phyloP scores from a whole-genome alignment of 2,113 vertebrate species.

The Aphyosemion australe region DNA sequence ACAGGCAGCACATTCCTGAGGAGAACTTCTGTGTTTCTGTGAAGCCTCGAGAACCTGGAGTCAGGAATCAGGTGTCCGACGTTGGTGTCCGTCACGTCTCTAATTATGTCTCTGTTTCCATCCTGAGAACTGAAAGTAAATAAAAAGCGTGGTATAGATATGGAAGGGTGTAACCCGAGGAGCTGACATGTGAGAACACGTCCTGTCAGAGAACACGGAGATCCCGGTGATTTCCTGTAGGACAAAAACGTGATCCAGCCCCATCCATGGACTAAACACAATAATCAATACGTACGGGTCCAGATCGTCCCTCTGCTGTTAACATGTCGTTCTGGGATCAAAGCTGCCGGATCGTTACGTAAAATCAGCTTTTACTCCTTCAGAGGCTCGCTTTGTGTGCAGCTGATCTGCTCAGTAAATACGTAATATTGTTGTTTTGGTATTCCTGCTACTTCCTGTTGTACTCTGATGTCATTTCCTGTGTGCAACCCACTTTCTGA shows the following conservation, averaged over 20 bases:
- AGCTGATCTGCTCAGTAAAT: too few relatives aligned
- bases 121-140: slow-evolving; percentile 24
- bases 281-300: too few relatives aligned
- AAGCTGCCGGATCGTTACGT: too few relatives aligned
- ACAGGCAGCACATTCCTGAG: not conserved
- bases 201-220: slow-evolving; percentile 45
- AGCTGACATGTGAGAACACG: slow-evolving; percentile 62
- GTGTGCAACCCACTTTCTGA: too few relatives aligned
- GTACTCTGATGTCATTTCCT: too few relatives aligned
- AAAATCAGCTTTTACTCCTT: too few relatives aligned
- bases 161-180: slow-evolving; percentile 58
- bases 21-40: slow-evolving; percentile 39
- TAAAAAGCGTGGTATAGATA: slow-evolving; percentile 32
- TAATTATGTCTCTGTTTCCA: slow-evolving; percentile 40
- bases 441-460: too few relatives aligned
- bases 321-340: too few relatives aligned
- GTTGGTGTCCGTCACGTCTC: slow-evolving; percentile 1
- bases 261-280: slow-evolving; percentile 8
- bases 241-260: slow-evolving; percentile 64
- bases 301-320: not conserved
- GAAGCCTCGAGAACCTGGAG: slow-evolving; percentile 44
- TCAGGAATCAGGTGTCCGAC: slow-evolving; percentile 45
- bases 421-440: too few relatives aligned
- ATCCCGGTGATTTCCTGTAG: slow-evolving; percentile 60
- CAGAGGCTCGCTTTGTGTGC: too few relatives aligned